phyloP scores from a whole-genome alignment of 37 sponge, comb jelly and placozoan genomes.

The Geodia barretti region DNA sequence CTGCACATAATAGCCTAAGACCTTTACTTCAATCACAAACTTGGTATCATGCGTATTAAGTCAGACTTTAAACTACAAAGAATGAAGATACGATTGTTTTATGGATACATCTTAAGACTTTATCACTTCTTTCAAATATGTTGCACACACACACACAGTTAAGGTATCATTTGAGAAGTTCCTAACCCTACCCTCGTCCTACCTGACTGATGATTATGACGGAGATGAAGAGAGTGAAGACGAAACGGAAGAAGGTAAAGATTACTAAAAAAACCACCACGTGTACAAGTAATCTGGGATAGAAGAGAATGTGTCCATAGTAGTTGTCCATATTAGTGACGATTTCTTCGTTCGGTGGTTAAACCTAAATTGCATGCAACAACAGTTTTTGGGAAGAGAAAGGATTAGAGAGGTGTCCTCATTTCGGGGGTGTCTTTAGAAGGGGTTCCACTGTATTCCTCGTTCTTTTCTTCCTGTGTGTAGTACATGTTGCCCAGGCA shows the following conservation, averaged over 20 bases:
- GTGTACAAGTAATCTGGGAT: no score
- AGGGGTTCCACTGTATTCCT: no score
- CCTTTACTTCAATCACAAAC: neutral
- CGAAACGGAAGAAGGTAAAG: conserved; percentile 30
- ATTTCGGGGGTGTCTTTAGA: no score
- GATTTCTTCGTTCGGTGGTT: no score
- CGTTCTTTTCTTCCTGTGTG: no score
- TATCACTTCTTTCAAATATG: neutral
- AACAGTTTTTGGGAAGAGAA: no score
- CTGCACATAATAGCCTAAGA: no score
- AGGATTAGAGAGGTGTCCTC: no score
- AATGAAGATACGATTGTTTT: no score
- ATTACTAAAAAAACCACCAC: neutral
- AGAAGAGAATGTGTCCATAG: no score
- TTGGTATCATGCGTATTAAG: neutral
- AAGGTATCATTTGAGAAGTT: conserved; percentile 76
- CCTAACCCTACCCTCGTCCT: conserved; percentile 38
- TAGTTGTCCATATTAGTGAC: no score
- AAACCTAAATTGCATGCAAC: no score
- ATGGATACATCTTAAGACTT: neutral
- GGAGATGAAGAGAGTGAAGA: conserved; percentile 44
- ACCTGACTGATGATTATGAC: conserved; percentile 28
- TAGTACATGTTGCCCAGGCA: neutral
- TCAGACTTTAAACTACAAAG: neutral
- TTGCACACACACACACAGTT: conserved; percentile 58